Percentiles rank a stretch among this genome's conserved stretches.
These are phyloP conservation scores for Petaurus breviceps DNA, from an alignment of 2,113 vertebrate genomes.

Conservation along the genomic window DNA sequence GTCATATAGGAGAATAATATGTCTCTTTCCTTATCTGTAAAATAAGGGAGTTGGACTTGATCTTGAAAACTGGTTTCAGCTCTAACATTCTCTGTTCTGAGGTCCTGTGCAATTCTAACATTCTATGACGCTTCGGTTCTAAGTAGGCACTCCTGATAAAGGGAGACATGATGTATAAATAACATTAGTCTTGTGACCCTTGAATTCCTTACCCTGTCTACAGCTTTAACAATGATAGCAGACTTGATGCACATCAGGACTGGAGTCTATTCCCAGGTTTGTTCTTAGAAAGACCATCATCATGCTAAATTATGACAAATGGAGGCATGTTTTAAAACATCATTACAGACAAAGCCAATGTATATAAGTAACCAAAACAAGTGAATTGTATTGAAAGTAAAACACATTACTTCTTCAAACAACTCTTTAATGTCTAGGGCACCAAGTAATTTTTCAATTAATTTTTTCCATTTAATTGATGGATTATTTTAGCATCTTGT, in stretches of 20 bases:
- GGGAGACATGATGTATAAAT: not conserved
- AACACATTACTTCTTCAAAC: slow-evolving; percentile 46
- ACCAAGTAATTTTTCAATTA: slow-evolving; percentile 67
- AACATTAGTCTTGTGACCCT: not conserved
- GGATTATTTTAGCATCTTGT: slow-evolving; percentile 28
- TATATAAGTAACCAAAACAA: slow-evolving; percentile 30
- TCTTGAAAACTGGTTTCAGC: not conserved
- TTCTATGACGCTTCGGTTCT: not conserved
- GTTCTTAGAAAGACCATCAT: slow-evolving; percentile 58
- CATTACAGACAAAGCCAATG: slow-evolving; percentile 47
- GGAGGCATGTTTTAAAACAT: slow-evolving; percentile 57
- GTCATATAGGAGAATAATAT: not conserved
- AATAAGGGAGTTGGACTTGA: not conserved
- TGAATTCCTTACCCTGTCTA: slow-evolving; percentile 5
- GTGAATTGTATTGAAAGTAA: slow-evolving; percentile 44
- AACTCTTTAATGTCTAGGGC: slow-evolving; percentile 34
- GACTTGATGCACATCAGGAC: slow-evolving; percentile 46
- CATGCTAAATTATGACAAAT: slow-evolving; percentile 65
- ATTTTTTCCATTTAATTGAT: slow-evolving; percentile 61
- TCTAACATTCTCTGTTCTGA: not conserved
- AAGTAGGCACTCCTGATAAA: slow-evolving; percentile 33
- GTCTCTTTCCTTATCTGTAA: not conserved
- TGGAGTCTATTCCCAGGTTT: slow-evolving; percentile 44
- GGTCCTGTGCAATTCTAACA: slow-evolving; percentile 19
- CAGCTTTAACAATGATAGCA: slow-evolving; percentile 43